phyloP scores from a whole-genome alignment of 2,888 invertebrate species.

The Drosophila niveifrons region DNA sequence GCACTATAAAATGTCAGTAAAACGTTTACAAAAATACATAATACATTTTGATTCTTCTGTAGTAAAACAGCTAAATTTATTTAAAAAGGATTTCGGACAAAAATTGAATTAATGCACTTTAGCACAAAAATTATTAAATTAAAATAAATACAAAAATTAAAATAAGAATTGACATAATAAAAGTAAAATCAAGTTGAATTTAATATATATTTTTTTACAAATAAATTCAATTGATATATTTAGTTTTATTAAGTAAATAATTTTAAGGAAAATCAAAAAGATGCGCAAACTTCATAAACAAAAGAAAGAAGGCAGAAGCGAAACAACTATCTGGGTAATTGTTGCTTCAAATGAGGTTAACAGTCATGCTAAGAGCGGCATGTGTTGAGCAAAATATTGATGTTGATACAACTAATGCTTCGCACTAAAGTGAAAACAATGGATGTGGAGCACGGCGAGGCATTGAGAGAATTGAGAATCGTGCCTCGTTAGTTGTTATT shows the following conservation, averaged over 20 bases:
- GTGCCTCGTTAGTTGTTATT: slow-evolving; percentile 46
- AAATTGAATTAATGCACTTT: too few relatives aligned
- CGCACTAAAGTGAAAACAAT: slow-evolving; percentile 28
- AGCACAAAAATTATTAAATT: too few relatives aligned
- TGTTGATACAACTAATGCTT: slow-evolving; percentile 27
- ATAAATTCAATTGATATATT: too few relatives aligned
- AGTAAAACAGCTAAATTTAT: not conserved
- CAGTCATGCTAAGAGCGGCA: not conserved
- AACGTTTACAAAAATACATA: not conserved
- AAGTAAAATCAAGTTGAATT: not conserved
- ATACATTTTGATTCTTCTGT: not conserved
- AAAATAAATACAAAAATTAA: not conserved
- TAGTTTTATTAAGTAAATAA: too few relatives aligned
- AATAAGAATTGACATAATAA: not conserved
- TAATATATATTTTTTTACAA: too few relatives aligned
- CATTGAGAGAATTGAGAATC: slow-evolving; percentile 33
- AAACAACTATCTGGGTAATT: not conserved
- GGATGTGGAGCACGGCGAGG: slow-evolving; percentile 21
- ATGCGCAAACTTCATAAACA: not conserved
- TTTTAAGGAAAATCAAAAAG: not conserved
- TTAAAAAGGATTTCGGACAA: not conserved
- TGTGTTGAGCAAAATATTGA: slow-evolving; percentile 8
- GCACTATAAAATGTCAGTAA: not conserved
- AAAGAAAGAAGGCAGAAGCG: not conserved
- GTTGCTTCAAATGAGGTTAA: slow-evolving; percentile 2